Evolutionary conservation across 2,113 vertebrate genomes (phyloP).

Genomic region (Dolichallabes microphthalmus): DNA sequence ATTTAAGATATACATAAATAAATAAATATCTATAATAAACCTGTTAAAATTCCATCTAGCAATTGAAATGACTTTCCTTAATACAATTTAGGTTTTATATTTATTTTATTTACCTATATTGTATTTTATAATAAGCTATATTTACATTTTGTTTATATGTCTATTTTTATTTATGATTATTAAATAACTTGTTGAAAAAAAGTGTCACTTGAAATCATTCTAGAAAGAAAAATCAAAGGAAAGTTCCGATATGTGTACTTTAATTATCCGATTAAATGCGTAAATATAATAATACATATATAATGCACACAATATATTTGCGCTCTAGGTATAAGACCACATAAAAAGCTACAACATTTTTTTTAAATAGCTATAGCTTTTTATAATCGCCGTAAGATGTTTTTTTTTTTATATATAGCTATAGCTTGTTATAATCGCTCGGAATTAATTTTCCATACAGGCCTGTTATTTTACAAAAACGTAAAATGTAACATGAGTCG

Average conservation of each 20-base stretch:
- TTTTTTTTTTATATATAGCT: background rate
- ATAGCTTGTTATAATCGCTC: background rate
- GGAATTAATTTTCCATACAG: background rate
- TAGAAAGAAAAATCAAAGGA: background rate
- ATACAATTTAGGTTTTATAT: background rate
- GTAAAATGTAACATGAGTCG: background rate
- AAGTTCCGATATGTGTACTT: background rate
- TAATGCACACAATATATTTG: too few species aligned
- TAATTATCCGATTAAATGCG: background rate
- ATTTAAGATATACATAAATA: background rate
- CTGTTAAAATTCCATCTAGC: background rate
- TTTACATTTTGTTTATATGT: background rate
- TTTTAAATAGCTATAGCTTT: too few species aligned
- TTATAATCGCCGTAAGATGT: background rate
- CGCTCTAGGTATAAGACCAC: too few species aligned
- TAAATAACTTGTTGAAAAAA: background rate
- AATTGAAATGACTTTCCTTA: background rate
- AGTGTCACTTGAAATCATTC: background rate
- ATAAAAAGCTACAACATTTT: too few species aligned
- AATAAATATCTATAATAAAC: background rate
- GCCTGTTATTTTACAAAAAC: background rate
- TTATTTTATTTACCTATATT: background rate
- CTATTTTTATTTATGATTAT: background rate
- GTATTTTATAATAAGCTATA: background rate
- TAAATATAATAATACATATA: too few species aligned